Percentiles rank a stretch among this genome's conserved stretches.
phyloP scores from a whole-genome alignment of 2,797 vertebrate genomes.

The Serranus cabrilla region DNA sequence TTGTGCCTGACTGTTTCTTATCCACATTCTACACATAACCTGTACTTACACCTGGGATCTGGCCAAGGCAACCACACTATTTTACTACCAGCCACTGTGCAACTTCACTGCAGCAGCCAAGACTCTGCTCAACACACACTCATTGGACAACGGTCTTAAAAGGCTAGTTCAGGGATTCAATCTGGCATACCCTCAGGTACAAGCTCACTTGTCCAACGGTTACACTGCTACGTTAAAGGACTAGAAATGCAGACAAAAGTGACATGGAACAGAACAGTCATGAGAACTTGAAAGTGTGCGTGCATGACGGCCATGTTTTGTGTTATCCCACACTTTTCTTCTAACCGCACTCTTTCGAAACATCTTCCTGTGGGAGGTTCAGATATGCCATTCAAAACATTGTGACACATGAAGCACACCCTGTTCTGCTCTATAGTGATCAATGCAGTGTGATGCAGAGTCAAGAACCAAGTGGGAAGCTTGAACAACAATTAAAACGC shows the following conservation, averaged over 20 bases:
- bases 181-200: conserved; percentile 1
- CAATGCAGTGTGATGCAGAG: neutral
- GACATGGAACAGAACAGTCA: conserved; percentile 12
- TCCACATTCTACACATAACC: conserved; percentile 18
- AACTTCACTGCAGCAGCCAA: conserved; percentile 3
- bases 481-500: neutral
- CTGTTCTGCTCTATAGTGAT: conserved; percentile 31
- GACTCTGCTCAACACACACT: conserved; percentile 5
- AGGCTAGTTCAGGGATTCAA: neutral
- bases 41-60: conserved; percentile 35
- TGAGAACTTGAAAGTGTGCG: conserved; percentile 24
- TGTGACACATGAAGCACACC: conserved; percentile 50
- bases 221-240: neutral
- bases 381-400: conserved; percentile 64
- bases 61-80: conserved; percentile 30
- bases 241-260: conserved; percentile 12
- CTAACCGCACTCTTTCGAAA: conserved; percentile 60
- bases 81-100: conserved; percentile 26
- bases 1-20: conserved; percentile 4
- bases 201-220: conserved; percentile 5
- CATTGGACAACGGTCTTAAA: neutral
- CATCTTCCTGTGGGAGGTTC: conserved; percentile 61
- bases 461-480: neutral
- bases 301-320: conserved; percentile 34
- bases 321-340: conserved; percentile 46